phyloP scores from a whole-genome alignment of 1,140 invertebrate genomes.

The Sminthurinus signatus region DNA sequence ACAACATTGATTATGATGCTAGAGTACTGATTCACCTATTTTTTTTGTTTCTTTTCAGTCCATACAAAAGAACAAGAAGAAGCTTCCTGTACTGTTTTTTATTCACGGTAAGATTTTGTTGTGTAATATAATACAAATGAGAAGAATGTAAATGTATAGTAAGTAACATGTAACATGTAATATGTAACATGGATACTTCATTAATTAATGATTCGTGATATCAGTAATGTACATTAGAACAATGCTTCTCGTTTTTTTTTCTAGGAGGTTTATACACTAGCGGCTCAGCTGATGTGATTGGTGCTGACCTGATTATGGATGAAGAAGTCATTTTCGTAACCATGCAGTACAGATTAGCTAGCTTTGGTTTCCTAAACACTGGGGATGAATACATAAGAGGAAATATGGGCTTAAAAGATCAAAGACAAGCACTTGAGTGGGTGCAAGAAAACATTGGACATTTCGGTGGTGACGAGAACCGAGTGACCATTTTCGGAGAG shows the following conservation, averaged over 20 bases:
- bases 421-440: conserved; percentile 23
- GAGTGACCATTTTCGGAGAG: conserved; percentile 25
- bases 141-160: no score
- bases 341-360: conserved; percentile 24
- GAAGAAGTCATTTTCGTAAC: conserved; percentile 32
- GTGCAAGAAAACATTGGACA: conserved; percentile 24
- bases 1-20: no score
- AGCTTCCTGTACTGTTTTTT: background rate
- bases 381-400: conserved; percentile 27
- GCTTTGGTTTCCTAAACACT: conserved; percentile 32
- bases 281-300: conserved; percentile 9
- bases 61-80: background rate
- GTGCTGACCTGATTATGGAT: conserved; percentile 18
- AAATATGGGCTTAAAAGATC: conserved; percentile 38
- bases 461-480: conserved; percentile 20
- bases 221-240: background rate
- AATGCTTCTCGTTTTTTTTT: no score
- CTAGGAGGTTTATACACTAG: conserved; percentile 20
- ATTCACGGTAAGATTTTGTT: no score
- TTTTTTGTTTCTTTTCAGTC: background rate
- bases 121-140: no score
- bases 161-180: no score
- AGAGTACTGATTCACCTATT: no score
- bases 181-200: no score
- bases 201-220: no score